Base-by-base conservation (phyloP, 2,888 invertebrate species). In the Amiota communis region DNA sequence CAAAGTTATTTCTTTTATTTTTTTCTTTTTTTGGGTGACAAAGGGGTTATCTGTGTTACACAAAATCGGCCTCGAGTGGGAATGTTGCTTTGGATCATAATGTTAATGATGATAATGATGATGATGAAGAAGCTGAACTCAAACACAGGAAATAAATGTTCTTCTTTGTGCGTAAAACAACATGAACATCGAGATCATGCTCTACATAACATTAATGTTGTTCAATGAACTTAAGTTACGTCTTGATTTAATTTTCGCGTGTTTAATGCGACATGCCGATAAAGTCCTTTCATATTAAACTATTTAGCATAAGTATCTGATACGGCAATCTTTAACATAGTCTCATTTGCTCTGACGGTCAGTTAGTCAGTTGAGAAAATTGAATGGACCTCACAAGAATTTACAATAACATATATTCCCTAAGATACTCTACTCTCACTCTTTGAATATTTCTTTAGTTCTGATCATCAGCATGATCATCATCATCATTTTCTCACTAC, bases 21-120 rank as follows among this genome's bases (percentile, higher is more conserved):
- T 36, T 6, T 36, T 36, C 6, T 36, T 36, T 13, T 36, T 64
- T 48, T 57, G 51, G 70, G 71, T 70, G 75, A 84, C 83, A 84
- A 84, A 85, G 83, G 80, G 83, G 79, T 81, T 84, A 86, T 84
- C 83, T 84, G 85, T 83, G 71, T 73, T 68, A 3, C 53, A 13
- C 49, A 9, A 17, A 9, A n/a, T 17, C 15, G 59, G 11, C 59
- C 15, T 59, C 17, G 59, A 15, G 59, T 59, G 10, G 59, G 17
- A 51, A 12, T 51, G 53, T 20, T 8, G 59, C 59, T 59, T 1
- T 17, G 17, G 59, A 15, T 59, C 17, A 59, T 20, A 20, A 59
- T 59, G 15, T 59, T 59, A 10, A 17, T 59, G 59, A 15, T 59
- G 59, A 17, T 59, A 10, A 59, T 20, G 12, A 17, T 59, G 59